A percentile compares a stretch with the other conserved stretches of the same genome.
phyloP scores from a whole-genome alignment of 2,113 vertebrate species.

The Podarcis raffonei region DNA sequence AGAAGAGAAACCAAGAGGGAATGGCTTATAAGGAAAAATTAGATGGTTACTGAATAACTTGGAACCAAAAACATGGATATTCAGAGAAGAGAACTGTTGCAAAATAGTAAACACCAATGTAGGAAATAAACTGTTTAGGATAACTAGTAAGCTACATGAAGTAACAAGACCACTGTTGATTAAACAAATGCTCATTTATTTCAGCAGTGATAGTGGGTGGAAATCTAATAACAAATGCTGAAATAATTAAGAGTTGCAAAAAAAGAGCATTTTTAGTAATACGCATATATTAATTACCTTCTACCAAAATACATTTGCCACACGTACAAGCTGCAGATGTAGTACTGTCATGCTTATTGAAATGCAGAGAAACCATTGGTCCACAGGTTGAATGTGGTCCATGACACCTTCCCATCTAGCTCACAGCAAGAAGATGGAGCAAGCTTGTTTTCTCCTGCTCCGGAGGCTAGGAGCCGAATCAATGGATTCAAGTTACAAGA shows the following conservation, averaged over 20 bases:
- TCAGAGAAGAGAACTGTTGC: not conserved
- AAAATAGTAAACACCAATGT: not conserved
- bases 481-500: no score
- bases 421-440: no score
- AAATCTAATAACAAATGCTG: not conserved
- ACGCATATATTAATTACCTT: no score
- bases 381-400: no score
- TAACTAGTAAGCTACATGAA: not conserved
- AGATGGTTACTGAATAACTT: not conserved
- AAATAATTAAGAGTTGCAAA: not conserved
- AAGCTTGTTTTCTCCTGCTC: no score
- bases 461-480: no score
- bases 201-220: not conserved
- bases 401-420: no score
- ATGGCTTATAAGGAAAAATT: not conserved
- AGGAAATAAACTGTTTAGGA: not conserved
- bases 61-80: not conserved
- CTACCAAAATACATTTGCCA: no score
- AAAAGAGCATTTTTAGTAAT: not conserved
- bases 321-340: no score
- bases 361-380: no score
- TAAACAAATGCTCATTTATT: not conserved
- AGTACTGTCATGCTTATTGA: no score
- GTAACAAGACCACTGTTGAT: not conserved
- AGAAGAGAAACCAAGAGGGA: not conserved